Conservation (phyloP, 2,113 vertebrate genomes). For the Pimephales promelas region DNA sequence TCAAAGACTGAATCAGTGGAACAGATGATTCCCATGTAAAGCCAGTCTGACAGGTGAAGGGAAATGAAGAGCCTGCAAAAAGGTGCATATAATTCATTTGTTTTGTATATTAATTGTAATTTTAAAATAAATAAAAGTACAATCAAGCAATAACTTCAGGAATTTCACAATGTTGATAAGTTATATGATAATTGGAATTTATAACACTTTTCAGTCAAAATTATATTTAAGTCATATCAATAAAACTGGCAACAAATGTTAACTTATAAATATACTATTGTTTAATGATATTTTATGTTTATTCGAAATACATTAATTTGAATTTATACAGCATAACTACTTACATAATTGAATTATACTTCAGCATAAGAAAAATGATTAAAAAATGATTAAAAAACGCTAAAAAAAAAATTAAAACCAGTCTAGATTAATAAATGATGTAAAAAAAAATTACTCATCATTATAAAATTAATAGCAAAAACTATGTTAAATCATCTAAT, state of each 20-base stretch:
- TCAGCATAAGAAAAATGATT: too few species aligned
- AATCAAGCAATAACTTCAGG: not conserved
- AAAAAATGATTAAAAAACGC: not conserved
- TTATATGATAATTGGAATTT: not conserved
- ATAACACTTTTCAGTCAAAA: not conserved
- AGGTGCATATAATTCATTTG: not conserved
- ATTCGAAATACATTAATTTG: too few species aligned
- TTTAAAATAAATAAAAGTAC: not conserved
- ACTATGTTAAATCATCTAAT: not conserved
- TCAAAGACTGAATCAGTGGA: constrained; percentile 31
- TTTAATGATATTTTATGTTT: too few species aligned
- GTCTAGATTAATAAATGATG: not conserved
- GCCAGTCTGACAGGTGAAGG: constrained; percentile 39
- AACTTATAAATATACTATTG: too few species aligned
- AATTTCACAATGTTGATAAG: not conserved
- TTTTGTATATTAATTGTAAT: not conserved
- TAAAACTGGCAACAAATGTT: not conserved
- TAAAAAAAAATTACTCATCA: not conserved
- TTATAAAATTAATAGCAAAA: not conserved
- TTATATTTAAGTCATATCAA: not conserved
- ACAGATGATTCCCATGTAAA: constrained; percentile 55
- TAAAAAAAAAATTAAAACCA: too few species aligned
- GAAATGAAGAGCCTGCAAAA: constrained; percentile 49
- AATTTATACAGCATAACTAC: too few species aligned
- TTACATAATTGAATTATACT: too few species aligned